phyloP scores from a whole-genome alignment of 2,888 invertebrate species.

The Drosophila birchii region DNA sequence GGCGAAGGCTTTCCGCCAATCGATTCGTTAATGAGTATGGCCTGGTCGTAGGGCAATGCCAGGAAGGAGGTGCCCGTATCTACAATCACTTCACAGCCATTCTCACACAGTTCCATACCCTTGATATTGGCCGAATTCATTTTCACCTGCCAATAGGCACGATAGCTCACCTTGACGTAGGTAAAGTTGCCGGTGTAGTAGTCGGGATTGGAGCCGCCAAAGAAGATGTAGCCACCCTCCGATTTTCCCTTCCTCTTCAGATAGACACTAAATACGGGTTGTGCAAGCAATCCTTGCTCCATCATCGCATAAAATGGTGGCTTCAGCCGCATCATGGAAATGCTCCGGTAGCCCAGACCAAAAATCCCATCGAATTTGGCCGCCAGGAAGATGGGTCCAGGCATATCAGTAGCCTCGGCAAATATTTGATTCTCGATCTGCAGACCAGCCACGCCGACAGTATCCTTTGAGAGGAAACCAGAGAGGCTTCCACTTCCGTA shows the following conservation, averaged over 20 bases:
- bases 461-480: conserved; percentile 60
- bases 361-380: conserved; percentile 75
- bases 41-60: conserved; percentile 93
- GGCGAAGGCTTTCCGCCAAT: conserved; percentile 92
- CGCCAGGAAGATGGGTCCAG: conserved; percentile 70
- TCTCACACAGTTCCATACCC: conserved; percentile 50
- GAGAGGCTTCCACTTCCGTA: conserved; percentile 69
- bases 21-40: conserved; percentile 90
- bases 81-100: conserved; percentile 68
- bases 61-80: conserved; percentile 94
- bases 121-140: conserved; percentile 57
- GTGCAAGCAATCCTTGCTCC: conserved; percentile 54
- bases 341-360: conserved; percentile 62
- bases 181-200: conserved; percentile 65
- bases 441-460: conserved; percentile 61
- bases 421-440: conserved; percentile 58
- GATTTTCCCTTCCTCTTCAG: conserved; percentile 42
- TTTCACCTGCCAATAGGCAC: conserved; percentile 66
- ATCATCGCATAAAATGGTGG: conserved; percentile 67
- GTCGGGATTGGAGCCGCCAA: conserved; percentile 63
- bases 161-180: conserved; percentile 62
- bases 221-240: conserved; percentile 63
- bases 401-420: conserved; percentile 71
- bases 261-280: conserved; percentile 66
- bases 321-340: conserved; percentile 64